Evolutionary conservation across 1,140 invertebrate species (phyloP).

Genomic region (Drosophila arizonae): DNA sequence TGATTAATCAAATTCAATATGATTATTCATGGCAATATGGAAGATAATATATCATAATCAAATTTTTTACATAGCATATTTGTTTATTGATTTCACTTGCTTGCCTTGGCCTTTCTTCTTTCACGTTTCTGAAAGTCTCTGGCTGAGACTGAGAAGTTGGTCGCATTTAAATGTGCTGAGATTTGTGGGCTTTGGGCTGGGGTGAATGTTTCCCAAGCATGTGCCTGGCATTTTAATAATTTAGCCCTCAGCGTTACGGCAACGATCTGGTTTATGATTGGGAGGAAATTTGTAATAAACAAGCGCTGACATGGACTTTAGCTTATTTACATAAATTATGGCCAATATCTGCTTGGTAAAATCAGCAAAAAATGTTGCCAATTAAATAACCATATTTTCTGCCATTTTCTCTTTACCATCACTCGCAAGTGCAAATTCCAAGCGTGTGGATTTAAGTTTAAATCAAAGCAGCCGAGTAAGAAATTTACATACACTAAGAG

Average conservation of each 20-base stretch:
- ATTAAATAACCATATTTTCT: conserved; percentile 36
- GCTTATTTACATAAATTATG: conserved; percentile 43
- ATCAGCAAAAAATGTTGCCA: conserved; percentile 31
- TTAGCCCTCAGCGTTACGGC: conserved; percentile 6
- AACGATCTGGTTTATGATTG: conserved; percentile 10
- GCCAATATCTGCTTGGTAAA: conserved; percentile 22
- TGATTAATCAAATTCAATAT: conserved; percentile 50
- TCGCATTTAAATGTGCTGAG: conserved; percentile 25
- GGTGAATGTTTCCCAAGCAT: conserved; percentile 1
- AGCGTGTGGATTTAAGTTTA: conserved; percentile 23
- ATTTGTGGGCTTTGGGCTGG: conserved; percentile 5
- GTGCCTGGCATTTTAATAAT: conserved; percentile 48
- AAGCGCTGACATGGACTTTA: conserved; percentile 27
- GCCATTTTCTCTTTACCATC: not conserved
- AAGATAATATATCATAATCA: conserved; percentile 34
- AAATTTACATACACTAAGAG: conserved; percentile 47
- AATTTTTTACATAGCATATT: conserved; percentile 28
- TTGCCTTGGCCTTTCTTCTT: not conserved
- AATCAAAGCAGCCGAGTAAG: conserved; percentile 16
- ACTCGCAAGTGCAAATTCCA: conserved; percentile 1
- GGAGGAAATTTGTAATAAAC: conserved; percentile 22
- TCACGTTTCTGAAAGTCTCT: no score
- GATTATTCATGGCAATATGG: conserved; percentile 30
- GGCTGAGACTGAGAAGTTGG: no score
- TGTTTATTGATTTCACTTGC: conserved; percentile 30